phyloP scores from a whole-genome alignment of 2,888 invertebrate genomes.

The Drosophila niveifrons region DNA sequence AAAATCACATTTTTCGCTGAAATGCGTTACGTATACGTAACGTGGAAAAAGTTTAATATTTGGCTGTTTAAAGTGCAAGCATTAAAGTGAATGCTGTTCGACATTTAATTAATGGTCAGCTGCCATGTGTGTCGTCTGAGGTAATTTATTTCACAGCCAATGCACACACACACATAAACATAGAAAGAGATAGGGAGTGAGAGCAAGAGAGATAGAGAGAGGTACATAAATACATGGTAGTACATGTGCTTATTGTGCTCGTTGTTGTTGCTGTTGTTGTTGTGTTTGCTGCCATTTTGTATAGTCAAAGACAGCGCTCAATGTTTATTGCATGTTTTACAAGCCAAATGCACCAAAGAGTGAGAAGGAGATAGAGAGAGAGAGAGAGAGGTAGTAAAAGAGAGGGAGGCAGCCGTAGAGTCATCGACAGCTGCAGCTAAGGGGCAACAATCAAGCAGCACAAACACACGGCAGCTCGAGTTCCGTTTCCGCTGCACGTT shows the following conservation, averaged over 20 bases:
- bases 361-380: too few species aligned
- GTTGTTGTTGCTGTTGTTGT: conserved; percentile 11
- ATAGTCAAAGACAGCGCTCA: conserved; percentile 43
- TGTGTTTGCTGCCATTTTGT: conserved; percentile 13
- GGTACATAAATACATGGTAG: not conserved
- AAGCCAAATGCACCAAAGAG: conserved; percentile 50
- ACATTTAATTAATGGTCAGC: conserved; percentile 55
- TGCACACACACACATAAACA: not conserved
- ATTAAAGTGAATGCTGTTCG: conserved; percentile 20
- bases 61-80: not conserved
- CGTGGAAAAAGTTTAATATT: conserved; percentile 4
- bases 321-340: conserved; percentile 69
- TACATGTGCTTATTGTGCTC: conserved; percentile 16
- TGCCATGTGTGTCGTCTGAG: conserved; percentile 25
- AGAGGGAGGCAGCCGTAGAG: not conserved
- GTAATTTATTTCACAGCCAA: conserved; percentile 28
- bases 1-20: not conserved
- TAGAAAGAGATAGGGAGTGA: not conserved
- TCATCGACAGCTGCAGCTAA: conserved; percentile 36
- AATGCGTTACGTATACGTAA: conserved; percentile 17
- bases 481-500: conserved; percentile 48
- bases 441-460: conserved; percentile 54
- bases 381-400: not conserved
- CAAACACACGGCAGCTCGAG: conserved; percentile 16
- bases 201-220: not conserved